A percentile compares a stretch with the other conserved stretches of the same genome.
Evolutionary conservation across 92 coral and sea anemone genomes (phyloP).

Genomic region (Epizoanthus illoricatus): DNA sequence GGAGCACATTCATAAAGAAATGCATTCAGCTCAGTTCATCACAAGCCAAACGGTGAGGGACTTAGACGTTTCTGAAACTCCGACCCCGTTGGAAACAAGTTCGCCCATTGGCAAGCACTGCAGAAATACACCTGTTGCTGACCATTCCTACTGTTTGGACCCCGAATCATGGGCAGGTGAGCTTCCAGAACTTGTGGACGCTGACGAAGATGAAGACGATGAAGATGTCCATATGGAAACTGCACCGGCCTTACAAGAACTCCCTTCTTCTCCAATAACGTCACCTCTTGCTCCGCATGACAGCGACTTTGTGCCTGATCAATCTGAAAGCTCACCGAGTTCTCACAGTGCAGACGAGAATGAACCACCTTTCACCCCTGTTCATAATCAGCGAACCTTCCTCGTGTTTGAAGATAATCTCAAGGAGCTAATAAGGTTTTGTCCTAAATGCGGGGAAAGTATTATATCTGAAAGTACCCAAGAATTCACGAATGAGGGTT

Average conservation of each 20-base stretch:
- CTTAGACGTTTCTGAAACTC: no score
- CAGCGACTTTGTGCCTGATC: not conserved
- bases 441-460: not conserved
- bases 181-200: not conserved
- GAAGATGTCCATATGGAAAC: not conserved
- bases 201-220: not conserved
- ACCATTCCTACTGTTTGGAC: no score
- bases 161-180: no score
- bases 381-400: slow-evolving; percentile 6
- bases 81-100: no score
- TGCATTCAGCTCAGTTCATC: no score
- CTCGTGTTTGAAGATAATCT: slow-evolving; percentile 3
- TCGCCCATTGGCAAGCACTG: no score
- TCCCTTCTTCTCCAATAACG: not conserved
- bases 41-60: no score
- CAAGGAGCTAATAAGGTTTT: not conserved
- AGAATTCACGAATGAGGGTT: slow-evolving; percentile 28
- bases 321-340: not conserved
- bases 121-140: no score
- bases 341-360: not conserved
- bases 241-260: not conserved
- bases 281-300: not conserved
- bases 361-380: not conserved
- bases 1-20: no score
- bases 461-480: not conserved